Evolutionary conservation across 1,140 invertebrate species (phyloP), one percentile per base, ranked within the genome.

Genomic region (Lordiphosa mommai): DNA sequence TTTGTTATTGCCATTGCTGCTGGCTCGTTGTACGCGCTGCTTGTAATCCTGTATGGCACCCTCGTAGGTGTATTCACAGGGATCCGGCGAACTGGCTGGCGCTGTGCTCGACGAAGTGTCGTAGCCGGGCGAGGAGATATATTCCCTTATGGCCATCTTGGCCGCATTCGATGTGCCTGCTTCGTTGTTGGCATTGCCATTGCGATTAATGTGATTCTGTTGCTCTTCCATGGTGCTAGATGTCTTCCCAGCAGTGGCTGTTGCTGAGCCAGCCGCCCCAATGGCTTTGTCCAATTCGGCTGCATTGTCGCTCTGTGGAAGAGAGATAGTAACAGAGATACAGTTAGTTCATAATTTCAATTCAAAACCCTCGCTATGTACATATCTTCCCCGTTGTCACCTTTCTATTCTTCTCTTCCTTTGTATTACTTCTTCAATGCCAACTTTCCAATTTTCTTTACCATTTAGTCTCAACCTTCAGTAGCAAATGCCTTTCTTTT

Each of bases 21-120:
- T 84, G 50, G 72, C 94, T 79, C 90, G 92, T 37, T 91, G 91
- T 55, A 93, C 94, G 74, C 92, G 92, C 55, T 92, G 94, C 51
- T 95, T 94, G 84, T 96, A 96, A 57, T 93, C 93, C 71, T 95
- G 94, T 60, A 96, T 96, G 55, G 95, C 95, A 61, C 94, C 93
- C 87, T 96, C 95, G 86, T 95, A 96, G 0, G 95, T 96, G 88
- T 96, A 96, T 80, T 96, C 95, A 47, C 88, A 88, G 2, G 76
- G 86, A 71, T 89, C 88, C 1, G 88, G 87, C 0, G 88, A 84
- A 33, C 86, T 88, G 77, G 58, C 84, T 30, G 68, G 85, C 47
- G 58, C 86, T 33, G 63, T 90, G 51, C 84, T 88, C 9, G 85
- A 85, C 1, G 86, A 82, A 5, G 87, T 88, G 37, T 88, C 86